Base-by-base conservation (phyloP, 1,140 invertebrate species). In the Hermetia illucens region DNA sequence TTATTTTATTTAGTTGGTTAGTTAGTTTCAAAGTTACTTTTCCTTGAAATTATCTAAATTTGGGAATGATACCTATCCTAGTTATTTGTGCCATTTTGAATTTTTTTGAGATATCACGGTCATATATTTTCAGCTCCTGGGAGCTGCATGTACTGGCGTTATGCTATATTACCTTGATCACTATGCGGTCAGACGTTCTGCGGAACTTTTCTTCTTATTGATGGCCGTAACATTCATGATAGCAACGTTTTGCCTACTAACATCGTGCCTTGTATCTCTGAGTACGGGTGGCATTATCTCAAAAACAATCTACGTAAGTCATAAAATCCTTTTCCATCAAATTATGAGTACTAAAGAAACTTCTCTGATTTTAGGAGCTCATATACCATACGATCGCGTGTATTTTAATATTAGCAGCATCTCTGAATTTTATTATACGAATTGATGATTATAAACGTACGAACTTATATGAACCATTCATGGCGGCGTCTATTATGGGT, bases 271-370 rank as follows among this genome's bases (percentile, higher is more conserved):
- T 1, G 60, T 76, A 9, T 86, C 82, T 2, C 66, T 83, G 24
- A 74, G 81, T 6, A 82, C 82, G 0, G 77, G 80, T 5, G 73
- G 80, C 12, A 77, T 88, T 42, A 73, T 89, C 41, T 70, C 81
- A 1, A 89, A 87, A 65, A 87, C 82, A 4, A 72, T 83, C 41
- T 85, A 81, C 52, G 85, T 88, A 69, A 85, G 83, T 82, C n/a
- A n/a, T n/a, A n/a, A n/a, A n/a, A n/a, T n/a, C n/a, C n/a, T n/a
- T n/a, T n/a, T n/a, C n/a, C n/a, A n/a, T n/a, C n/a, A n/a, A n/a
- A n/a, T n/a, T n/a, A n/a, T n/a, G n/a, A n/a, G n/a, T n/a, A n/a
- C n/a, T n/a, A 33, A 15, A 15, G 25, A n/a, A 27, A n/a, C n/a
- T 38, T 4, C 16, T 41, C 37, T 41, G 39, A 44, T 69, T 70